phyloP scores from a whole-genome alignment of 2,113 vertebrate species.

The Neolamprologus sp. region DNA sequence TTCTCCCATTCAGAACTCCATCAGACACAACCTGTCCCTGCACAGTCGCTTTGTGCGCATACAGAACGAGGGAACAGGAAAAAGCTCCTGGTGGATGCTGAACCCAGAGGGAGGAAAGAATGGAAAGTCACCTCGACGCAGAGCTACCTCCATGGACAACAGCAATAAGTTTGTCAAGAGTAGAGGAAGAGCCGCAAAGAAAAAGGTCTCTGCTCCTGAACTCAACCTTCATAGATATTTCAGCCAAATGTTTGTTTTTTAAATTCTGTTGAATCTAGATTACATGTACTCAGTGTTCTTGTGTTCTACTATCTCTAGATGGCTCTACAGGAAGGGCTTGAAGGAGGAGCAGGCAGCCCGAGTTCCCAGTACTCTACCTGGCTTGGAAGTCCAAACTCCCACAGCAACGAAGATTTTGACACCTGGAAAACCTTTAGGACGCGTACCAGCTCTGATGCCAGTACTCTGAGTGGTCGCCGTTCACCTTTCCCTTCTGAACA shows the following conservation, averaged over 20 bases:
- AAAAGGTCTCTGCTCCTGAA: conserved; percentile 73
- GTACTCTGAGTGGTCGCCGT: conserved; percentile 86
- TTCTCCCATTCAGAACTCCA: conserved; percentile 84
- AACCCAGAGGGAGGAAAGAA: conserved; percentile 96
- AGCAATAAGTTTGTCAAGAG: conserved; percentile 95
- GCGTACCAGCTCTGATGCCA: conserved; percentile 91
- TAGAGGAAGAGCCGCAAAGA: conserved; percentile 90
- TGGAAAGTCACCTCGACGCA: conserved; percentile 90
- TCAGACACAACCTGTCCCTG: conserved; percentile 94
- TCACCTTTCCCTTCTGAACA: conserved; percentile 91
- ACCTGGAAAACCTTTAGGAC: conserved; percentile 90
- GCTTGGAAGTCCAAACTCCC: conserved; percentile 92
- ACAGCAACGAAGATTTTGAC: conserved; percentile 93
- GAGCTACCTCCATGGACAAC: conserved; percentile 96
- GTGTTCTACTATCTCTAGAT: conserved; percentile 41
- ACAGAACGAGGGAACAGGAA: conserved; percentile 96
- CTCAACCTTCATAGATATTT: neutral
- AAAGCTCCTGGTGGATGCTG: conserved; percentile 99
- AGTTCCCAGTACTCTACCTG: conserved; percentile 89
- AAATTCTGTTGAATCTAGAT: neutral
- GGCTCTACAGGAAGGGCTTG: conserved; percentile 80
- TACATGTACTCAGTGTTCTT: neutral
- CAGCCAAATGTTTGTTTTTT: neutral
- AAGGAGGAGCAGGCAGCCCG: conserved; percentile 81
- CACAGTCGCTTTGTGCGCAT: conserved; percentile 96